phyloP scores from a whole-genome alignment of 2,888 invertebrate genomes.

The Lithophane ornitopus region DNA sequence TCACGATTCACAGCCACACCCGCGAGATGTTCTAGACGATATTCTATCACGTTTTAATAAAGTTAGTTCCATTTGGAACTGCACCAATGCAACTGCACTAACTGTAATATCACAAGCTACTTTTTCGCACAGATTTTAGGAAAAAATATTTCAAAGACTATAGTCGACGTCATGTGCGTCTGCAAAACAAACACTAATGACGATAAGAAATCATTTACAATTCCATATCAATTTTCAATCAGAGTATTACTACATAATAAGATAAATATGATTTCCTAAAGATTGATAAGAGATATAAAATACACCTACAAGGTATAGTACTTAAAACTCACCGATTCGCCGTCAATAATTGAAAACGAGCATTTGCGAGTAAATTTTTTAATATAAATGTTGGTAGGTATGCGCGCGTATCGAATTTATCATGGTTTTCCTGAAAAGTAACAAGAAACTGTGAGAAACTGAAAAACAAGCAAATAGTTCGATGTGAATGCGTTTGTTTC shows the following conservation, averaged over 20 bases:
- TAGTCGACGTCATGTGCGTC: conserved; percentile 52
- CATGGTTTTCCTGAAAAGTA: conserved; percentile 55
- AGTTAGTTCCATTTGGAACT: conserved; percentile 29
- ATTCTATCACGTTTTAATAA: conserved; percentile 39
- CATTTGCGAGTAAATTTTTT: conserved; percentile 4
- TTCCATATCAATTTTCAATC: conserved; percentile 59
- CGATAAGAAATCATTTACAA: conserved; percentile 59
- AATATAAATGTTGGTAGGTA: conserved; percentile 13
- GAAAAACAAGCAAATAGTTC: conserved; percentile 80
- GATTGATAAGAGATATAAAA: conserved; percentile 61
- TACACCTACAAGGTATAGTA: conserved; percentile 49
- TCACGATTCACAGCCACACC: conserved; percentile 74
- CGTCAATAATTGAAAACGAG: conserved; percentile 27
- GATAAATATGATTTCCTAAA: conserved; percentile 56
- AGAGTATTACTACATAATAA: conserved; percentile 60
- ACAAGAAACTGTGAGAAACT: conserved; percentile 74
- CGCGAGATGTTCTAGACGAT: conserved; percentile 32
- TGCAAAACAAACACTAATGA: conserved; percentile 59
- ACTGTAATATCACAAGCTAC: conserved; percentile 19
- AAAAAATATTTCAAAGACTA: conserved; percentile 34
- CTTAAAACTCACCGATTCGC: conserved; percentile 34
- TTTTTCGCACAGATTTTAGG: conserved; percentile 14
- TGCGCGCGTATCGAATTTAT: conserved; percentile 38
- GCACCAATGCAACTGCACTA: conserved; percentile 11
- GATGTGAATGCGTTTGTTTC: conserved; percentile 83